Evolutionary conservation across 2,113 vertebrate species (phyloP), one percentile per base, ranked within the genome.

Genomic region (Columba livia): DNA sequence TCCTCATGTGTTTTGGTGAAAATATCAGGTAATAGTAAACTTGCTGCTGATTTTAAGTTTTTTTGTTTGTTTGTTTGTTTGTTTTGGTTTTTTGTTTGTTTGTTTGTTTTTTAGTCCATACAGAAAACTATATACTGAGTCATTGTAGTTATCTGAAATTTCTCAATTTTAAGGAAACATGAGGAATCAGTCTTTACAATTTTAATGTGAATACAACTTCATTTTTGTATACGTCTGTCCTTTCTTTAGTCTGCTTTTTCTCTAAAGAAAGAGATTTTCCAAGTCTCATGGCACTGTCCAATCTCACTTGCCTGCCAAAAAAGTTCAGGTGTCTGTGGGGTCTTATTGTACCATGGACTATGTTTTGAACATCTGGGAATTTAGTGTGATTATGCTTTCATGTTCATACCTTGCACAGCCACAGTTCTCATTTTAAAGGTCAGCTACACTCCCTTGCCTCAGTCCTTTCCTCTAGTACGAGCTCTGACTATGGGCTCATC

Each of bases 331-430:
- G 26, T 44, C 64, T 32, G 8, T 9, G 11, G 17, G 5, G 2
- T 65, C 11, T 72, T 40, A 1, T 4, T 47, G 20, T 15, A 11
- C 51, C 12, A 4, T 7, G 28, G 2, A 2, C 12, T 15, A 1
- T 28, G 26, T 78, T 24, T 34, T 28, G 50, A 50, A 12, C 28
- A 38, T 60, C 47, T 62, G 53, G 34, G 56, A 66, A 32, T 50
- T 66, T 23, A 12, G 6, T 42, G 15, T n/a, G 36, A 13, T 19
- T 84, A 3, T 67, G 8, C 32, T 64, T 66, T 83, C 13, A 1
- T 14, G 25, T 2, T 42, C 38, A 21, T 42, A 38, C 17, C 26
- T 58, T 80, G 36, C 23, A 51, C 1, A 0, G 11, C 11, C 42
- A 44, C 31, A 24, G n/a, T 17, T n/a, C 36, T 51, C 28, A n/a